These are phyloP conservation scores for Hassar affinis DNA, from an alignment of 2,113 vertebrate species.

Conservation along the genomic window DNA sequence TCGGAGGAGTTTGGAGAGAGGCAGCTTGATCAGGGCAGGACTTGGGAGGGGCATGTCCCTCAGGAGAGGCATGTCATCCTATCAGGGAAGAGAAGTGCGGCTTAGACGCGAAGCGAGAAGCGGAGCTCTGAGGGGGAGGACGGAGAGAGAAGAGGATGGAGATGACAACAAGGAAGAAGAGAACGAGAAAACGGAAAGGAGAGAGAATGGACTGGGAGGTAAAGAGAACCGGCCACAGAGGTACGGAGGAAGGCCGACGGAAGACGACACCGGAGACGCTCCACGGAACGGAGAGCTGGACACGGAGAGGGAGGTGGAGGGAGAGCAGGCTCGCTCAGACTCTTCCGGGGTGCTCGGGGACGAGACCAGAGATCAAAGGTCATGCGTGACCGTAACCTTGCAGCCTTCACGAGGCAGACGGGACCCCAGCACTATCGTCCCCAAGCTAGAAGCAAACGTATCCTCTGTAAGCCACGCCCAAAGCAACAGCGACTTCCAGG, in stretches of 20 bases:
- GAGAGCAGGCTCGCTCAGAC: conserved; percentile 51
- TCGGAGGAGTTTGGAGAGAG: conserved; percentile 55
- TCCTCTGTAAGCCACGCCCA: conserved; percentile 63
- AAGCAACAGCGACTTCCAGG: conserved; percentile 66
- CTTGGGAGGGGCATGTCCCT: conserved; percentile 61
- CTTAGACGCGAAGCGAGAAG: conserved; percentile 65
- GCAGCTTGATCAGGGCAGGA: conserved; percentile 69
- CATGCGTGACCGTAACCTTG: conserved; percentile 88
- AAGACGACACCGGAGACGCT: conserved; percentile 54
- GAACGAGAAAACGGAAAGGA: conserved; percentile 56
- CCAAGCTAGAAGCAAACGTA: conserved; percentile 92
- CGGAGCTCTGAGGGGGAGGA: conserved; percentile 56
- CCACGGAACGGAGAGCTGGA: conserved; percentile 60
- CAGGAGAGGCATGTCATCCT: background rate
- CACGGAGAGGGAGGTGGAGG: conserved; percentile 49
- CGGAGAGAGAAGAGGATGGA: conserved; percentile 46
- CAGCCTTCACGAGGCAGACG: conserved; percentile 83
- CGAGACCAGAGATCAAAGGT: conserved; percentile 62
- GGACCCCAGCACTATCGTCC: conserved; percentile 89
- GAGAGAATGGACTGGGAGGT: conserved; percentile 57
- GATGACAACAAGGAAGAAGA: conserved; percentile 55
- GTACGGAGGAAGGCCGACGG: conserved; percentile 51
- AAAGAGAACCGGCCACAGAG: conserved; percentile 72
- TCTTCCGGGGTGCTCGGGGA: conserved; percentile 39
- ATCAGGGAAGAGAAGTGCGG: conserved; percentile 66